phyloP scores from a whole-genome alignment of 1,140 invertebrate species.

The Chelonus insularis region DNA sequence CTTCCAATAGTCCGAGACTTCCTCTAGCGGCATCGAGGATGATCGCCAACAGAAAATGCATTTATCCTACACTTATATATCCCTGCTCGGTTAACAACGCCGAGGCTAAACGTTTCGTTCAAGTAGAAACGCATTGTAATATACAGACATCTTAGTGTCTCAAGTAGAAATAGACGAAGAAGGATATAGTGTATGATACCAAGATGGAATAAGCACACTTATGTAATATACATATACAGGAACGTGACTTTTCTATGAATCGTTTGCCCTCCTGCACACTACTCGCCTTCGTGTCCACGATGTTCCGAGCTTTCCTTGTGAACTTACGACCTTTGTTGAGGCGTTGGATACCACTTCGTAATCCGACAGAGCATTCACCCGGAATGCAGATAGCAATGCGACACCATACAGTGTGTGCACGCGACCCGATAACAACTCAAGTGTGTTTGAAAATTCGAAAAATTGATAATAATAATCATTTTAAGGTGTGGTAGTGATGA shows the following conservation, averaged over 20 bases:
- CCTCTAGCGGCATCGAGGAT: background rate
- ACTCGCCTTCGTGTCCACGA: background rate
- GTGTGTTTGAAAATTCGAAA: background rate
- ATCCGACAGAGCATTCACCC: conserved; percentile 13
- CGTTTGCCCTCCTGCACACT: background rate
- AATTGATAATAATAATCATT: background rate
- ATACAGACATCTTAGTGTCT: background rate
- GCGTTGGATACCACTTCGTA: conserved; percentile 3
- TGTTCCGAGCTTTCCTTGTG: conserved; percentile 9
- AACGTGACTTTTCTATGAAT: conserved; percentile 19
- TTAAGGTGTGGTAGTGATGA: too few relatives aligned
- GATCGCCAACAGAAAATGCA: conserved; percentile 5
- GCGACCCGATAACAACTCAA: conserved; percentile 5
- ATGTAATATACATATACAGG: background rate
- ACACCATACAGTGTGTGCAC: background rate
- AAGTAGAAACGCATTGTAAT: background rate
- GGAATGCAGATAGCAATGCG: conserved; percentile 18
- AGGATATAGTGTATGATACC: background rate
- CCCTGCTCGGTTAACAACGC: conserved; percentile 17
- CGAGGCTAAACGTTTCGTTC: conserved; percentile 19
- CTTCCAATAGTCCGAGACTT: conserved; percentile 9
- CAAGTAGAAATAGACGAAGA: background rate
- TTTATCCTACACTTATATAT: conserved; percentile 23
- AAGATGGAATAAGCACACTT: background rate
- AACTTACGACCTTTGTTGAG: conserved; percentile 10